These are phyloP conservation scores for Drosophila neonasuta DNA, from an alignment of 2,888 invertebrate genomes.

Conservation along the genomic window DNA sequence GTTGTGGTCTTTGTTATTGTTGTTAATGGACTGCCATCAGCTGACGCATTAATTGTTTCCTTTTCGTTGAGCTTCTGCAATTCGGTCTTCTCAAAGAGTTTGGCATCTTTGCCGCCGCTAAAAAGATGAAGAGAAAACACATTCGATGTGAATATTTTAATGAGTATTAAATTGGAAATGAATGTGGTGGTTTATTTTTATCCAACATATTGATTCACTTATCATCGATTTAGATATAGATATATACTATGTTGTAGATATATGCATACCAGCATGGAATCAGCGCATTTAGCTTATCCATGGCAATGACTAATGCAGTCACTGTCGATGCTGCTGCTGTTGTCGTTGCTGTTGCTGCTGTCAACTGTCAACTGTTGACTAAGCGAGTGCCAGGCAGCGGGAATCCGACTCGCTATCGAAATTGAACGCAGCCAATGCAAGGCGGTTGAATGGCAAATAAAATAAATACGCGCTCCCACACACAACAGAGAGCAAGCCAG, in stretches of 20 bases:
- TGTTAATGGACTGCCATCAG: slow-evolving; percentile 36
- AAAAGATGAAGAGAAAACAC: slow-evolving; percentile 16
- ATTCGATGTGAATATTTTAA: no score
- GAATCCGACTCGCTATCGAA: slow-evolving; percentile 33
- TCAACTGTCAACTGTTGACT: slow-evolving; percentile 43
- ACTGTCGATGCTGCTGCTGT: slow-evolving; percentile 13
- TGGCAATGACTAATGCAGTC: slow-evolving; percentile 67
- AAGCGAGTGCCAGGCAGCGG: slow-evolving; percentile 32
- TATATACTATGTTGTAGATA: no score
- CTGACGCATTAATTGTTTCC: slow-evolving; percentile 48
- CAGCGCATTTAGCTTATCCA: slow-evolving; percentile 63
- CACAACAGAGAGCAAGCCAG: neutral
- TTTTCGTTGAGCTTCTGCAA: slow-evolving; percentile 65
- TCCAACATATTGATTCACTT: no score
- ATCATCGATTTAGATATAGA: no score
- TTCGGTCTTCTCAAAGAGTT: slow-evolving; percentile 65
- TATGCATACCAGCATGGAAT: slow-evolving; percentile 59
- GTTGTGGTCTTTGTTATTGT: slow-evolving; percentile 21
- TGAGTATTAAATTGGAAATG: no score
- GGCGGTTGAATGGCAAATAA: slow-evolving; percentile 50
- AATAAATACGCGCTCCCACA: slow-evolving; percentile 35
- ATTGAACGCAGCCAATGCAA: slow-evolving; percentile 34
- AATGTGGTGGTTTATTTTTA: no score
- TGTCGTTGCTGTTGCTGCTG: slow-evolving; percentile 3
- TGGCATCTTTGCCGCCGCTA: slow-evolving; percentile 74